Conservation (phyloP, 2,888 invertebrate genomes). For the Deroplatys truncata region DNA sequence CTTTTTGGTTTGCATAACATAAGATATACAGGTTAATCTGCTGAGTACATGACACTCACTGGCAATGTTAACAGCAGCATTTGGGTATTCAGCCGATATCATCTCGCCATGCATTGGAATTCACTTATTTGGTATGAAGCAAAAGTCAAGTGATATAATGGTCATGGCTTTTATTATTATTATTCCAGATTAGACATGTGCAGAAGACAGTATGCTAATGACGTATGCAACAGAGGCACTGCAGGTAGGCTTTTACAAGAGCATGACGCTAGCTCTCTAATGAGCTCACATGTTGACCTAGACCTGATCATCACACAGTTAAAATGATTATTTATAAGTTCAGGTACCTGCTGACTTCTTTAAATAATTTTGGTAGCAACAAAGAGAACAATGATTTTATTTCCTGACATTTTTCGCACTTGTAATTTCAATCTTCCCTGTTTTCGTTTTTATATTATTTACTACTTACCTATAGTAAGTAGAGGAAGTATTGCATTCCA, state of each 20-base stretch:
- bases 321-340: not conserved
- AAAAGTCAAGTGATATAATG: conserved; percentile 3
- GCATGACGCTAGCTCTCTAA: not conserved
- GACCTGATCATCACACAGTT: not conserved
- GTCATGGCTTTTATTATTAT: conserved; percentile 23
- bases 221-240: conserved; percentile 96
- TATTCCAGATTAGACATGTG: conserved; percentile 97
- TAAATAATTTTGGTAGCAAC: too few species aligned
- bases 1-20: not conserved
- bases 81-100: not conserved
- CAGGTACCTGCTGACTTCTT: not conserved
- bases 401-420: too few species aligned
- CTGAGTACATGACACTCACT: not conserved
- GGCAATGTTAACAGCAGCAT: not conserved
- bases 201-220: conserved; percentile 90
- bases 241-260: conserved; percentile 72
- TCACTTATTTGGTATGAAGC: not conserved
- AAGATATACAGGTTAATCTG: not conserved
- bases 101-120: not conserved
- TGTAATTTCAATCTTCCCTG: too few species aligned
- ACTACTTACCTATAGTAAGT: too few species aligned
- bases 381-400: too few species aligned
- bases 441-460: too few species aligned
- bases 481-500: too few species aligned
- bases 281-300: not conserved